These are phyloP conservation scores for Phycodurus eques DNA, from an alignment of 2,113 vertebrate genomes.

Conservation along the genomic window DNA sequence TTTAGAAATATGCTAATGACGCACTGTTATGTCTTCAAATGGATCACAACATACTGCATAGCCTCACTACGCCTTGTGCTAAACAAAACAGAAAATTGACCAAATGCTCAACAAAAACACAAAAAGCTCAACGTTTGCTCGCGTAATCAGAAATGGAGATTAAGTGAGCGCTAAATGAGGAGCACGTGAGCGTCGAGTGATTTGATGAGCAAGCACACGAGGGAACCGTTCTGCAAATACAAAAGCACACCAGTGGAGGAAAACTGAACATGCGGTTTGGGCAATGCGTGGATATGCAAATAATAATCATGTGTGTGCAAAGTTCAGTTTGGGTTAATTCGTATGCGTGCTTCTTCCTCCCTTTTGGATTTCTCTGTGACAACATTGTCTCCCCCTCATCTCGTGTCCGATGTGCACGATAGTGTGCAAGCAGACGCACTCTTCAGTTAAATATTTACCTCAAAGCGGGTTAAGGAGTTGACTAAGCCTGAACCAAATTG, in stretches of 20 bases:
- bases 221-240: conserved; percentile 10
- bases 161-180: conserved; percentile 13
- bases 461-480: conserved; percentile 18
- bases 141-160: neutral
- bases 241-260: conserved; percentile 7
- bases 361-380: conserved; percentile 14
- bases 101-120: neutral
- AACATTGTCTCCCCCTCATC: conserved; percentile 16
- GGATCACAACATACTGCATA: neutral
- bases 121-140: neutral
- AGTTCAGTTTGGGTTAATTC: conserved; percentile 21
- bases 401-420: conserved; percentile 30
- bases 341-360: conserved; percentile 12
- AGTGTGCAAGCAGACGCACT: conserved; percentile 31
- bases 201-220: conserved; percentile 9
- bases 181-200: conserved; percentile 4
- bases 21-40: neutral
- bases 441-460: conserved; percentile 58
- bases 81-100: neutral
- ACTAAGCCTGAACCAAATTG: conserved; percentile 1
- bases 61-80: no score
- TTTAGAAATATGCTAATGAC: neutral
- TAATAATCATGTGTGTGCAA: neutral
- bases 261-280: conserved; percentile 1
- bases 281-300: neutral